phyloP scores from a whole-genome alignment of 2,113 vertebrate species.

The Oreocharis arfaki region DNA sequence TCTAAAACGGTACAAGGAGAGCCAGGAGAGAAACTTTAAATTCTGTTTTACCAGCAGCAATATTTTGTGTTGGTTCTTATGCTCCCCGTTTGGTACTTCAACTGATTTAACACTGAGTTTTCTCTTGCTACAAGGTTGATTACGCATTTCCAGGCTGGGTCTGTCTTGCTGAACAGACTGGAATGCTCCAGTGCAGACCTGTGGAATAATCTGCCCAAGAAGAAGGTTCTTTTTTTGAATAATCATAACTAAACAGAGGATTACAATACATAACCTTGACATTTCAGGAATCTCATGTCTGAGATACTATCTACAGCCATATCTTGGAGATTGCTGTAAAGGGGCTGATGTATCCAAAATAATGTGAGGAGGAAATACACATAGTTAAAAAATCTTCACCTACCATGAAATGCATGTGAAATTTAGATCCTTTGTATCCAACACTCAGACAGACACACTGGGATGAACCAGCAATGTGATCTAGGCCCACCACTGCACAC shows the following conservation, averaged over 20 bases:
- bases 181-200: neutral
- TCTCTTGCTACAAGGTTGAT: neutral
- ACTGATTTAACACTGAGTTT: neutral
- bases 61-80: neutral
- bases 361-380: neutral
- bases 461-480: neutral
- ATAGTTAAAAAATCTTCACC: neutral
- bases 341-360: neutral
- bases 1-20: neutral
- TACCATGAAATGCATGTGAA: neutral
- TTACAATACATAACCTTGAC: neutral
- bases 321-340: neutral
- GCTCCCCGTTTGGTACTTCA: neutral
- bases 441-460: neutral
- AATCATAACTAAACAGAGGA: neutral
- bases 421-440: neutral
- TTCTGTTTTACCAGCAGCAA: neutral
- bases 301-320: neutral
- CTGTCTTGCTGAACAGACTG: neutral
- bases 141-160: neutral
- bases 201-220: neutral
- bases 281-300: neutral
- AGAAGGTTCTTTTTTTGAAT: neutral
- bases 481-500: neutral
- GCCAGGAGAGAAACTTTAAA: neutral